A percentile compares a stretch with the other conserved stretches of the same genome.
These are phyloP conservation scores for Drosophila pseudotalamancana DNA, from an alignment of 2,888 invertebrate genomes.

Conservation along the genomic window DNA sequence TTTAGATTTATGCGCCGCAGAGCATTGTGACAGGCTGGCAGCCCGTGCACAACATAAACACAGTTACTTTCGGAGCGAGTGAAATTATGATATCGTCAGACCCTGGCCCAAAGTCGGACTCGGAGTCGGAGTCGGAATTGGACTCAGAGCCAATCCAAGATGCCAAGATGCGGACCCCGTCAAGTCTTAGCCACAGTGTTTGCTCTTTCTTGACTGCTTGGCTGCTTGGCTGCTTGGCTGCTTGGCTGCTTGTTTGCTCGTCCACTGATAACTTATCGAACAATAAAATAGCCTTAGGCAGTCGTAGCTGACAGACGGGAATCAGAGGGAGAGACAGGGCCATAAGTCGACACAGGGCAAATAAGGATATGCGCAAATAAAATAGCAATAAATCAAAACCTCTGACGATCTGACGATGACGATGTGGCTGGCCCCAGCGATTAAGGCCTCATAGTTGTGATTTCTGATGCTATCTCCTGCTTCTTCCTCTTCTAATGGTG, in stretches of 20 bases:
- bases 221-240: conserved; percentile 58
- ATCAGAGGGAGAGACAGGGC: neutral
- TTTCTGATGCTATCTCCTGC: conserved; percentile 32
- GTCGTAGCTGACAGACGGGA: conserved; percentile 49
- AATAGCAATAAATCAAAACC: conserved; percentile 78
- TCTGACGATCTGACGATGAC: conserved; percentile 76
- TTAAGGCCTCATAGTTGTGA: conserved; percentile 71
- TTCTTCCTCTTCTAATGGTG: conserved; percentile 13
- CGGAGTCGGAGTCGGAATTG: neutral
- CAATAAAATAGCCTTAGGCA: conserved; percentile 74
- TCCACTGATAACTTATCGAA: conserved; percentile 76
- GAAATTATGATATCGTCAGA: conserved; percentile 69
- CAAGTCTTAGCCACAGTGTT: conserved; percentile 32
- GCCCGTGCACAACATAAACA: conserved; percentile 57
- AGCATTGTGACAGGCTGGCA: conserved; percentile 69
- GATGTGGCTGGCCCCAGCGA: conserved; percentile 68
- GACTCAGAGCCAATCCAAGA: conserved; percentile 7
- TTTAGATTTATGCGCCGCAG: conserved; percentile 79
- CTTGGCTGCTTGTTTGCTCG: conserved; percentile 57
- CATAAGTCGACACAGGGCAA: conserved; percentile 65
- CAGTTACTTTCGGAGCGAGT: conserved; percentile 50
- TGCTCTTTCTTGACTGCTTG: conserved; percentile 46
- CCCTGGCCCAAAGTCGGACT: neutral
- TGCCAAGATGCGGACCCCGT: neutral
- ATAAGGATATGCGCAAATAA: conserved; percentile 80